Evolutionary conservation across 2,888 invertebrate species (phyloP).

Genomic region (Macaria liturata): DNA sequence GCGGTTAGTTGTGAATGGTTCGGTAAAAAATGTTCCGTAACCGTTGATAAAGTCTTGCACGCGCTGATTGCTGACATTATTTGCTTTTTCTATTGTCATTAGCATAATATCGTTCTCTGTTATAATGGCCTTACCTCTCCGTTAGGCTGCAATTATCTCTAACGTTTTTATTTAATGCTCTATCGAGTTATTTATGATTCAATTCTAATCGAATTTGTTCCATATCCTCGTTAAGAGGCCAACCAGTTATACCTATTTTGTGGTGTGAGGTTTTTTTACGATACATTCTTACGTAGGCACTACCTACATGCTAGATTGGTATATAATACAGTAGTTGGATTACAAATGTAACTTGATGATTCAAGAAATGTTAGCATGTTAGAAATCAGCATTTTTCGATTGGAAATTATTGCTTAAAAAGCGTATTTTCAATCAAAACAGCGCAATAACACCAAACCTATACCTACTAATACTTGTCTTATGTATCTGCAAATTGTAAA

Average conservation of each 20-base stretch:
- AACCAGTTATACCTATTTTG: slow-evolving; percentile 14
- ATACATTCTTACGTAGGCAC: no score
- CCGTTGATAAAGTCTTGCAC: slow-evolving; percentile 60
- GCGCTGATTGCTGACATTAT: slow-evolving; percentile 45
- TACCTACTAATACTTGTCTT: no score
- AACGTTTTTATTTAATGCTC: slow-evolving; percentile 3
- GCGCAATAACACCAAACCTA: no score
- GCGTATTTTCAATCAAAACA: no score
- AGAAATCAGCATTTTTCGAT: no score
- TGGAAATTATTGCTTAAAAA: no score
- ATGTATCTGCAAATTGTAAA: no score
- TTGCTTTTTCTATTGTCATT: slow-evolving; percentile 43
- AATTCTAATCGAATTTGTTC: slow-evolving; percentile 11
- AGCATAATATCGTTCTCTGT: slow-evolving; percentile 33
- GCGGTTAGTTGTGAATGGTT: slow-evolving; percentile 74
- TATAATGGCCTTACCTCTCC: slow-evolving; percentile 18
- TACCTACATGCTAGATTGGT: no score
- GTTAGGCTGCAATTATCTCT: slow-evolving; percentile 20
- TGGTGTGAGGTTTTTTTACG: slow-evolving; percentile 7
- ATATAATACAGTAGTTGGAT: no score
- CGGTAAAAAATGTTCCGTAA: slow-evolving; percentile 66
- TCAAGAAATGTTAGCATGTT: no score
- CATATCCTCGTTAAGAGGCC: slow-evolving; percentile 20
- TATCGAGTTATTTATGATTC: slow-evolving; percentile 12
- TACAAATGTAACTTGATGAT: no score